These are phyloP conservation scores for Aldrovandia affinis DNA, from an alignment of 2,797 vertebrate genomes.

Conservation along the genomic window DNA sequence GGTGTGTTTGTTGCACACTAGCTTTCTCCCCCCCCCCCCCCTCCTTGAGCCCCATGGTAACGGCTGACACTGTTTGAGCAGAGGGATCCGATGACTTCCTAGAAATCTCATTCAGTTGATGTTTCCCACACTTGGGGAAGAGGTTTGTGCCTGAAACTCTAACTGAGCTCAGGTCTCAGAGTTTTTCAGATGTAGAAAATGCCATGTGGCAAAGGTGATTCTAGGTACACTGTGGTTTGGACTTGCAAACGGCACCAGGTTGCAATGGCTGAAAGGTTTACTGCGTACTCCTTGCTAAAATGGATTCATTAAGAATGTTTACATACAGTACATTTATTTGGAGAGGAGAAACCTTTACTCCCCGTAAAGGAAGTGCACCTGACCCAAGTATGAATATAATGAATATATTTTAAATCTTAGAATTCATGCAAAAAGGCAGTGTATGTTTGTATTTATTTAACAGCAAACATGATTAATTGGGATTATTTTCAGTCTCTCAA, in stretches of 20 bases:
- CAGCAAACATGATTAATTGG: not conserved
- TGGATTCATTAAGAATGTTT: not conserved
- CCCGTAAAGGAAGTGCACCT: not conserved
- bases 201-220: not conserved
- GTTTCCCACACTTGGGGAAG: not conserved
- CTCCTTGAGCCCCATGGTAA: not conserved
- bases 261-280: not conserved
- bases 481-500: not conserved
- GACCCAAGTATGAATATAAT: not conserved
- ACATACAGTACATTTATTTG: not conserved
- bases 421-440: not conserved
- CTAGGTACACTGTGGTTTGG: not conserved
- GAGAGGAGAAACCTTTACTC: not conserved
- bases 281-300: not conserved
- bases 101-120: not conserved
- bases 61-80: not conserved
- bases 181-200: not conserved
- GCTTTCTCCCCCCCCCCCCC: not conserved
- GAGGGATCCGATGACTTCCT: slow-evolving; percentile 1
- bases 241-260: not conserved
- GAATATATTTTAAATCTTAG: not conserved
- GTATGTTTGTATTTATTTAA: not conserved
- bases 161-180: not conserved
- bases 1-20: not conserved
- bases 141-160: not conserved